Evolutionary conservation across 2,113 vertebrate species (phyloP).

Genomic region (Prunella fulvescens): DNA sequence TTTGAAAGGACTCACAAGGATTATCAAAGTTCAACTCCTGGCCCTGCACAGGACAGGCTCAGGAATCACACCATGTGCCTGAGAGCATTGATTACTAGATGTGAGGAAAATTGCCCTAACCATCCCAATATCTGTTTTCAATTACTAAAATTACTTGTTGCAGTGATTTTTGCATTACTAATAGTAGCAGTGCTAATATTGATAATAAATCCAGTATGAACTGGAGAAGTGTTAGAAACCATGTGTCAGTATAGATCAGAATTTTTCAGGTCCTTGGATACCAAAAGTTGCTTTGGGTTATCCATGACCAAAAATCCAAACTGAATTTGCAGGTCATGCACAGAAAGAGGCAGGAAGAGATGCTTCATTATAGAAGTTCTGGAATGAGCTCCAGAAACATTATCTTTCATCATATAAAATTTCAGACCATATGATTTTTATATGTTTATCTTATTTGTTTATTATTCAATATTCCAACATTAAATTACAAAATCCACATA

Average conservation of each 20-base stretch:
- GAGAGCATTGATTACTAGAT: background rate
- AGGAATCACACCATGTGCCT: background rate
- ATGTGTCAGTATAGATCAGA: background rate
- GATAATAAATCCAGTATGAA: background rate
- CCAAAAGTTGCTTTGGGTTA: background rate
- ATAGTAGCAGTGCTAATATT: background rate
- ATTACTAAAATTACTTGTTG: background rate
- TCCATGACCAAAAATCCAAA: background rate
- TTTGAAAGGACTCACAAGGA: background rate
- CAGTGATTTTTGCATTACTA: background rate
- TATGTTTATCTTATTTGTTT: background rate
- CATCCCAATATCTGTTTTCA: background rate
- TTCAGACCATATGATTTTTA: background rate
- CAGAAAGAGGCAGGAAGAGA: background rate
- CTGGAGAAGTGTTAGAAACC: background rate
- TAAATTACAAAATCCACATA: background rate
- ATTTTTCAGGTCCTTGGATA: background rate
- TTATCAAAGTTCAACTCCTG: background rate
- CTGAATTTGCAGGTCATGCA: background rate
- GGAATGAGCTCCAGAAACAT: background rate
- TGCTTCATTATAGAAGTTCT: background rate
- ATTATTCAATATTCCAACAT: background rate
- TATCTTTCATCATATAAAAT: background rate
- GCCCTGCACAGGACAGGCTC: background rate
- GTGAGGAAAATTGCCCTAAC: background rate